These are phyloP conservation scores for Apis dorsata DNA, from an alignment of 1,140 invertebrate species.

Conservation along the genomic window DNA sequence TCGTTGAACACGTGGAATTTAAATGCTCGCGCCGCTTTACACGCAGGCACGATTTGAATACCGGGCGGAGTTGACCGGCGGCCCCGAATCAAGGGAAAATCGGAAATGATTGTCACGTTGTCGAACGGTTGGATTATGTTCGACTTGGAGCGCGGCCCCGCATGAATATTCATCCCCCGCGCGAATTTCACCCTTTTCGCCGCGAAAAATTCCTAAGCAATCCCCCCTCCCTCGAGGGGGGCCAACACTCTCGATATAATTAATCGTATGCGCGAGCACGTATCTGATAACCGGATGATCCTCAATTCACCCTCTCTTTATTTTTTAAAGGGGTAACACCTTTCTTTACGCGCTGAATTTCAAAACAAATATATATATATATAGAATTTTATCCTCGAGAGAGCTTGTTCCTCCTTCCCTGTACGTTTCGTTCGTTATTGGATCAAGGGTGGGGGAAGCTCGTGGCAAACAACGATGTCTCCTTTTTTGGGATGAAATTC, in stretches of 20 bases:
- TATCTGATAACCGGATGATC: conserved; percentile 35
- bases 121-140: conserved; percentile 40
- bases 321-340: conserved; percentile 5
- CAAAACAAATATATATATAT: neutral
- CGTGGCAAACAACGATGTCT: neutral
- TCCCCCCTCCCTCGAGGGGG: neutral
- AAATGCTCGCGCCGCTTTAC: conserved; percentile 27
- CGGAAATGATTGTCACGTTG: conserved; percentile 49
- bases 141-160: neutral
- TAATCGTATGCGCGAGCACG: conserved; percentile 63
- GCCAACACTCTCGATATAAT: conserved; percentile 68
- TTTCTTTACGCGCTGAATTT: neutral
- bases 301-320: conserved; percentile 34
- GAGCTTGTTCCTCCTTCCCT: neutral
- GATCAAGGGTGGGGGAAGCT: neutral
- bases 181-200: conserved; percentile 15
- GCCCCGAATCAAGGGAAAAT: conserved; percentile 39
- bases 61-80: neutral
- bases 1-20: conserved; percentile 33
- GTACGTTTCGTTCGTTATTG: neutral
- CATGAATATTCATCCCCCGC: conserved; percentile 69
- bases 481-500: neutral
- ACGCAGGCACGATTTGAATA: conserved; percentile 24
- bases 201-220: conserved; percentile 49
- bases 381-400: neutral